phyloP scores from a whole-genome alignment of 2,888 invertebrate species.

The Melolontha melolontha region DNA sequence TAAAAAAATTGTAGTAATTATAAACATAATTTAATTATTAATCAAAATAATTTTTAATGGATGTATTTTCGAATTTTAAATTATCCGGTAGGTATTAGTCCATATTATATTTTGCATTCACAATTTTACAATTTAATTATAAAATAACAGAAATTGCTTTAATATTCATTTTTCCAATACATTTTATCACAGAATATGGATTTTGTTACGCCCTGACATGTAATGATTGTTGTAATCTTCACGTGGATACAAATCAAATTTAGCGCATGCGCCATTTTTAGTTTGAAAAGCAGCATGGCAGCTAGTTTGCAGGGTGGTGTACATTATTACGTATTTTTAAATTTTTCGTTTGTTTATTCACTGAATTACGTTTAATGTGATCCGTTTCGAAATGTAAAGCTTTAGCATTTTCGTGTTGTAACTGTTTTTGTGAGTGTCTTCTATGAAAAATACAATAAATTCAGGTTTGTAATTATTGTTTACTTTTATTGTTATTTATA shows the following conservation, averaged over 20 bases:
- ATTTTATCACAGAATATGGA: slow-evolving; percentile 45
- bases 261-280: slow-evolving; percentile 60
- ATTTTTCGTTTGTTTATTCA: slow-evolving; percentile 38
- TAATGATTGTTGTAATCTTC: slow-evolving; percentile 44
- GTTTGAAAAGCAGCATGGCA: slow-evolving; percentile 62
- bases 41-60: no score
- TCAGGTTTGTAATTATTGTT: slow-evolving; percentile 39
- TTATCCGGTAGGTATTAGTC: no score
- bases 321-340: slow-evolving; percentile 47
- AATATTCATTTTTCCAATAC: slow-evolving; percentile 11
- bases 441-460: slow-evolving; percentile 40
- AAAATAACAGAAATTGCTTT: not conserved
- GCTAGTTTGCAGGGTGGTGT: slow-evolving; percentile 61
- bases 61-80: no score
- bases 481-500: slow-evolving; percentile 42
- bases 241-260: slow-evolving; percentile 45
- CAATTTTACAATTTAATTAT: no score
- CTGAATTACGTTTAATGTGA: slow-evolving; percentile 31
- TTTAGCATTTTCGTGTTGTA: slow-evolving; percentile 24
- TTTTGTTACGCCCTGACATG: slow-evolving; percentile 47
- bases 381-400: slow-evolving; percentile 34
- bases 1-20: no score
- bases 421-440: slow-evolving; percentile 34
- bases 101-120: no score
- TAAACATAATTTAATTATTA: no score